A percentile compares a stretch with the other conserved stretches of the same genome.
These are phyloP conservation scores for Agrochola macilenta DNA, from an alignment of 2,888 invertebrate species.

Conservation along the genomic window DNA sequence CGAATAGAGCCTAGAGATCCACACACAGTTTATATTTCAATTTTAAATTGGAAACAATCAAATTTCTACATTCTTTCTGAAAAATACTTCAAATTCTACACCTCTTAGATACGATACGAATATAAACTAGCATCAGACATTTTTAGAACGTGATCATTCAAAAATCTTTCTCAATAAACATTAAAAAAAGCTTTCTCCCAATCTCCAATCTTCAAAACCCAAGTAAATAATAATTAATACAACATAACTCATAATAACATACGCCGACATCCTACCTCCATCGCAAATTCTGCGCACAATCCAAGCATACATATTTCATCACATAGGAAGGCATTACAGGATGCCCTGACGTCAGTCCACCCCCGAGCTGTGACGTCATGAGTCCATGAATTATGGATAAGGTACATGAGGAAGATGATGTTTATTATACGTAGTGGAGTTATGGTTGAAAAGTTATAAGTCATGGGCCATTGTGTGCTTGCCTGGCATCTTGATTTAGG, in stretches of 20 bases:
- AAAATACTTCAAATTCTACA: neutral
- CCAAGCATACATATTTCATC: constrained; percentile 57
- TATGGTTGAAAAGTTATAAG: constrained; percentile 47
- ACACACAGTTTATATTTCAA: neutral
- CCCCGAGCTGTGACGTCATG: constrained; percentile 64
- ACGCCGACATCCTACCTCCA: constrained; percentile 1
- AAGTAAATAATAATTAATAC: constrained; percentile 7
- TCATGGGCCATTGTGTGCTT: constrained; percentile 45
- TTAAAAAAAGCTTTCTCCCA: neutral
- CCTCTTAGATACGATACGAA: neutral
- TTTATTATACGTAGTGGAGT: constrained; percentile 16
- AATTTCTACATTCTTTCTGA: neutral
- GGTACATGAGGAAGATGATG: constrained; percentile 44
- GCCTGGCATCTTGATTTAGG: constrained; percentile 21
- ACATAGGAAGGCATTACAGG: constrained; percentile 60
- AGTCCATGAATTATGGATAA: constrained; percentile 63
- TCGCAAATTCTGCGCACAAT: constrained; percentile 44
- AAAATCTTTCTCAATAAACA: neutral
- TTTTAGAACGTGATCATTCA: neutral
- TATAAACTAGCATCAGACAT: neutral
- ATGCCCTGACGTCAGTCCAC: constrained; percentile 54
- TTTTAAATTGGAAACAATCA: neutral
- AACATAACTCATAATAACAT: neutral
- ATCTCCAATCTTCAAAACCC: neutral
- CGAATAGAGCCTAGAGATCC: neutral